Conservation (phyloP, 2,888 invertebrate genomes). For the Xestia sexstrigata region DNA sequence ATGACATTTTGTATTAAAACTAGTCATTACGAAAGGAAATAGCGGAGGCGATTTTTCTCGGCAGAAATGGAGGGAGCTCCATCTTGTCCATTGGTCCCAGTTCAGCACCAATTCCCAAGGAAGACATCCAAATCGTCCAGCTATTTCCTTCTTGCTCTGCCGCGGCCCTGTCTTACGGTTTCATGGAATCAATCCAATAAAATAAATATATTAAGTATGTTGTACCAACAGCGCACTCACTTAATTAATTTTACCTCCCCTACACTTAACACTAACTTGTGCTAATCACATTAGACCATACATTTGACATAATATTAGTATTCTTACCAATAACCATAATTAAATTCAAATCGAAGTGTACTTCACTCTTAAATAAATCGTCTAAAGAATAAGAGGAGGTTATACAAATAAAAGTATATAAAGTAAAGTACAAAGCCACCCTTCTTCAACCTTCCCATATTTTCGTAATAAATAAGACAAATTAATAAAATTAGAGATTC, state of each 20-base stretch:
- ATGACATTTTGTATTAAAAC: background rate
- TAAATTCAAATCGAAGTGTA: conserved; percentile 24
- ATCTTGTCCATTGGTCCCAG: background rate
- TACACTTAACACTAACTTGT: conserved; percentile 3
- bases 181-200: background rate
- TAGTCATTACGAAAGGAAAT: background rate
- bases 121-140: no score
- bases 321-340: conserved; percentile 21
- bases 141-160: background rate
- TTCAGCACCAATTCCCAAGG: no score
- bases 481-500: conserved; percentile 26
- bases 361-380: conserved; percentile 6
- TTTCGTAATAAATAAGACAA: conserved; percentile 4
- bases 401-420: conserved; percentile 20
- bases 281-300: background rate
- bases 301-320: conserved; percentile 10
- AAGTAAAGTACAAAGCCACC: conserved; percentile 7
- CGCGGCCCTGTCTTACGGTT: background rate
- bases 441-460: conserved; percentile 13
- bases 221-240: background rate
- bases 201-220: background rate
- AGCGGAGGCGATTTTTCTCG: background rate
- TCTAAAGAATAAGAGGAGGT: background rate
- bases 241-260: background rate
- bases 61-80: background rate